Conservation (phyloP, 92 coral and sea anemone species). For the Epizoanthus stellaris region DNA sequence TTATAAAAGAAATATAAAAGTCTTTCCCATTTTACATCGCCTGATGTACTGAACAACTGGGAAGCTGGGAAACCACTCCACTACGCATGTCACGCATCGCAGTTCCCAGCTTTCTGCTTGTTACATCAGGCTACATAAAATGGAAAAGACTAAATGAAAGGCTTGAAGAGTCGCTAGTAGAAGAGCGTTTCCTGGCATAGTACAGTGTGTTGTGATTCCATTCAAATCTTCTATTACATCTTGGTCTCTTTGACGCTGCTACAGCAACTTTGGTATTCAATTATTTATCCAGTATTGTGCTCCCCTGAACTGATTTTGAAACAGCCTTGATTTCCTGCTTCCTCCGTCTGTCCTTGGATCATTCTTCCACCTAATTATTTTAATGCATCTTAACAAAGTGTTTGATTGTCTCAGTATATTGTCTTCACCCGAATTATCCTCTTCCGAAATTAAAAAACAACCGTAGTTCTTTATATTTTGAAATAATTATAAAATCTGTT, state of each 20-base stretch:
- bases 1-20: too few relatives aligned
- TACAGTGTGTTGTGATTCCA: neutral
- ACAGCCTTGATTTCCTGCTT: slow-evolving; percentile 18
- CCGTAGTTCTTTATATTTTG: neutral
- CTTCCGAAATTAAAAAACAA: neutral
- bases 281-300: slow-evolving; percentile 34
- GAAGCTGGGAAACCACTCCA: too few relatives aligned
- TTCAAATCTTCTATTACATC: neutral
- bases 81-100: too few relatives aligned
- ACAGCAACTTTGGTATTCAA: slow-evolving; percentile 31
- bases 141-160: too few relatives aligned
- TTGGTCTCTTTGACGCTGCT: slow-evolving; percentile 43
- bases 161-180: too few relatives aligned
- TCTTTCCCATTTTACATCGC: too few relatives aligned
- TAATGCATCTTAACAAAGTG: neutral
- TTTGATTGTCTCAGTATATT: neutral
- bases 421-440: too few relatives aligned
- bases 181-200: too few relatives aligned
- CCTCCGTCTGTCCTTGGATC: neutral
- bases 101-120: too few relatives aligned
- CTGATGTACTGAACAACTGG: too few relatives aligned
- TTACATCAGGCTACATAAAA: too few relatives aligned
- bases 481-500: slow-evolving; percentile 22
- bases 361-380: neutral
- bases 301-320: neutral